Base-by-base conservation (phyloP, 1,140 invertebrate genomes). In the Trichonephila inaurata region DNA sequence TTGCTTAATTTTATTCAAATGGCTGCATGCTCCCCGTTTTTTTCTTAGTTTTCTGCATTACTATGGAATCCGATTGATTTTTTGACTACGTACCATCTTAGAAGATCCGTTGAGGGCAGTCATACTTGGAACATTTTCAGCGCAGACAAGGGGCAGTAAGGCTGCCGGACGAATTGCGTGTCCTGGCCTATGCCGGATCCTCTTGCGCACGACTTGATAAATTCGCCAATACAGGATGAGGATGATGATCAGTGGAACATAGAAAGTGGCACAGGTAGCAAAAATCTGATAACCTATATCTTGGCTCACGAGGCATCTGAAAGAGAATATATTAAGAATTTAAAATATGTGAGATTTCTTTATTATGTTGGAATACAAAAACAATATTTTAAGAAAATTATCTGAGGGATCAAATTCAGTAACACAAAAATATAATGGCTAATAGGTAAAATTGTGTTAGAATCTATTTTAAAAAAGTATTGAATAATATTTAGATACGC, bases 171-270 rank as follows among this genome's bases (percentile, higher is more conserved):
- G 93, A 10, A 94, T 91, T 16, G 82, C 94, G 28, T 94, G 89
- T 33, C 97, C 96, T 2, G 95, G 94, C 95, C 97, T 96, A 94
- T 97, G 97, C n/a, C 98, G 96, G 89, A 98, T 98, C 94, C 98
- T 96, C 96, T 98, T 98, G 77, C 98, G 96, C 12, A 98, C 98
- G 10, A 98, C 98, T 96, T 98, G 97, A 96, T 98, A 98, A 96
- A 99, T 99, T 96, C 98, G 98, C 97, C 98, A 99, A 96, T 99
- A 99, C 7, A 99, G 97, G 60, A 98, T 97, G 51, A 99, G 97
- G 95, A 99, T 99, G 10, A 99, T 97, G 81, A 98, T 96, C n/a
- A 99, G 96, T 5, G 99, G 99, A 90, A 99, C 97, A 96, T 99
- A 99, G 96, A 99, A 99, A 19, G 99, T 98, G 93, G 97, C 97